Percentiles rank a stretch among this genome's conserved stretches.
Evolutionary conservation across 2,113 vertebrate species (phyloP).

Genomic region (Silurus glanis): DNA sequence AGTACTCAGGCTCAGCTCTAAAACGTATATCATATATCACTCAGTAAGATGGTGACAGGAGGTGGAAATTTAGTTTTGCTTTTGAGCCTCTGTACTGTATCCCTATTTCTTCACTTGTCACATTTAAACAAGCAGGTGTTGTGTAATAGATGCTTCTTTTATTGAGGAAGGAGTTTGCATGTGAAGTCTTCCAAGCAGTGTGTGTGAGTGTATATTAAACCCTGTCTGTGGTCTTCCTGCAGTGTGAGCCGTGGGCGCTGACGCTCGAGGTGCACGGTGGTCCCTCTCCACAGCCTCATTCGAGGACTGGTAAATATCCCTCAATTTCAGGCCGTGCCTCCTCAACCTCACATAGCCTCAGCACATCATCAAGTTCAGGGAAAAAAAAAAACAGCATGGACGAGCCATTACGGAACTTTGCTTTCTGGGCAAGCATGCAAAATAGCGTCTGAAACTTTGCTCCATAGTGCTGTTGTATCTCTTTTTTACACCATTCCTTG

Average conservation of each 20-base stretch:
- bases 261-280: conserved; percentile 43
- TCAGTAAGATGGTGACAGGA: not conserved
- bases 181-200: not conserved
- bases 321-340: conserved; percentile 14
- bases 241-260: conserved; percentile 58
- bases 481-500: not conserved
- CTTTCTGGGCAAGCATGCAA: conserved; percentile 37
- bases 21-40: not conserved
- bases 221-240: conserved; percentile 57
- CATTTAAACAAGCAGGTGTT: conserved; percentile 17
- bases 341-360: conserved; percentile 24
- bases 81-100: not conserved
- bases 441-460: conserved; percentile 33
- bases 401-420: not conserved
- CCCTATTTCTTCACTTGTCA: not conserved
- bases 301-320: conserved; percentile 59
- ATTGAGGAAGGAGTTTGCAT: conserved; percentile 27
- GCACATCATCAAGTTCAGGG: conserved; percentile 27
- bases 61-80: not conserved
- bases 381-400: conserved; percentile 40
- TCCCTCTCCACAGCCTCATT: conserved; percentile 46
- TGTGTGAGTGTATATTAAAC: conserved; percentile 48
- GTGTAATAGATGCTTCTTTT: conserved; percentile 27
- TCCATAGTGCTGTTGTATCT: not conserved
- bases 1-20: not conserved